Percentiles rank a stretch among this genome's conserved stretches.
Conservation (phyloP, 2,113 vertebrate genomes). For the Semnornis frantzii region DNA sequence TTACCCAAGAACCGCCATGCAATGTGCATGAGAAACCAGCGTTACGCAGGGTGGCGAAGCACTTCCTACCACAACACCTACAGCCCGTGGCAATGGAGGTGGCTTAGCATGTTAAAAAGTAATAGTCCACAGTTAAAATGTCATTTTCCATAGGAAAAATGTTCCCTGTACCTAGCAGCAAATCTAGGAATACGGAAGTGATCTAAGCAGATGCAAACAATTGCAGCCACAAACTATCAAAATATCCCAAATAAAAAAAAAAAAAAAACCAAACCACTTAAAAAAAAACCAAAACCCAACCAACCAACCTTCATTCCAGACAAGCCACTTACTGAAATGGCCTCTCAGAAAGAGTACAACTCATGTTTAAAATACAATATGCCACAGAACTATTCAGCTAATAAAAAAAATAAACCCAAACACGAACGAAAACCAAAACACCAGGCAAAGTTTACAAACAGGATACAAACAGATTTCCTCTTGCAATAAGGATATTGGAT, state of each 20-base stretch:
- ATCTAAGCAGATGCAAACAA: slow-evolving; percentile 35
- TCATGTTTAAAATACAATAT: slow-evolving; percentile 10
- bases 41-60: not conserved
- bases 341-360: slow-evolving; percentile 23
- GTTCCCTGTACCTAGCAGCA: slow-evolving; percentile 44
- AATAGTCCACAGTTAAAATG: slow-evolving; percentile 57
- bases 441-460: slow-evolving; percentile 35
- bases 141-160: slow-evolving; percentile 69
- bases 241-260: not conserved
- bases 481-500: slow-evolving; percentile 12
- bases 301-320: not conserved
- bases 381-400: not conserved
- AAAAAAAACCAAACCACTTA: not conserved
- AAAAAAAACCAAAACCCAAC: not conserved
- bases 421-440: not conserved
- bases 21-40: slow-evolving; percentile 53
- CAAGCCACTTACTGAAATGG: not conserved
- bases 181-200: slow-evolving; percentile 47
- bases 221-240: not conserved
- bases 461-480: slow-evolving; percentile 55
- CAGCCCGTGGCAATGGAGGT: not conserved
- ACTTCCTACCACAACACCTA: slow-evolving; percentile 41
- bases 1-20: slow-evolving; percentile 22
- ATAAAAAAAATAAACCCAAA: not conserved
- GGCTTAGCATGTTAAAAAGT: slow-evolving; percentile 33